Percentiles rank a stretch among this genome's conserved stretches.
Conservation (phyloP, 2,113 vertebrate genomes). For the Carlito syrichta region DNA sequence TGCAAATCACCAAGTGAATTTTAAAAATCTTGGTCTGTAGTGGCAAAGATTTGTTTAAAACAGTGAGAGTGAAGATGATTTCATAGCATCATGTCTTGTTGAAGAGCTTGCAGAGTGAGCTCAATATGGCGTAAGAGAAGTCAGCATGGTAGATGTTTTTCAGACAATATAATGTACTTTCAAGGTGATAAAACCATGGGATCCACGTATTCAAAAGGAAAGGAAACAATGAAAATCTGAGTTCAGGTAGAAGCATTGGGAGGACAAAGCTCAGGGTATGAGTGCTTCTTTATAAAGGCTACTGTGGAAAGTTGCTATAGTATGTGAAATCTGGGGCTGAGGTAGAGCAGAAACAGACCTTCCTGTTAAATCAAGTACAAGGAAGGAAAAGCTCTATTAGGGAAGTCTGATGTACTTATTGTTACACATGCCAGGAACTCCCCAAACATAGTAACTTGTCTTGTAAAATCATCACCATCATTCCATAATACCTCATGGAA, state of each 20-base stretch:
- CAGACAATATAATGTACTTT: background rate
- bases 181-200: slow-evolving; percentile 1
- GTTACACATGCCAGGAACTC: background rate
- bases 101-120: background rate
- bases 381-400: background rate
- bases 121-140: background rate
- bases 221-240: background rate
- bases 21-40: slow-evolving; percentile 14
- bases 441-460: background rate
- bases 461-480: background rate
- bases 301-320: background rate
- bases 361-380: background rate
- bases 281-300: background rate
- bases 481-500: background rate
- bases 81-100: background rate
- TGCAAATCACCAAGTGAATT: slow-evolving; percentile 33
- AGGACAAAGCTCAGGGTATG: background rate
- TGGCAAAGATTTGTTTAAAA: slow-evolving; percentile 17
- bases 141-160: background rate
- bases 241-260: background rate
- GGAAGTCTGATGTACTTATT: background rate
- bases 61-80: background rate
- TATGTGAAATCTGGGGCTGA: background rate
- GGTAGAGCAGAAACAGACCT: background rate
- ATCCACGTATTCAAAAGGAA: background rate